These are phyloP conservation scores for Harpegnathos saltator DNA, from an alignment of 1,140 invertebrate genomes.

Conservation along the genomic window DNA sequence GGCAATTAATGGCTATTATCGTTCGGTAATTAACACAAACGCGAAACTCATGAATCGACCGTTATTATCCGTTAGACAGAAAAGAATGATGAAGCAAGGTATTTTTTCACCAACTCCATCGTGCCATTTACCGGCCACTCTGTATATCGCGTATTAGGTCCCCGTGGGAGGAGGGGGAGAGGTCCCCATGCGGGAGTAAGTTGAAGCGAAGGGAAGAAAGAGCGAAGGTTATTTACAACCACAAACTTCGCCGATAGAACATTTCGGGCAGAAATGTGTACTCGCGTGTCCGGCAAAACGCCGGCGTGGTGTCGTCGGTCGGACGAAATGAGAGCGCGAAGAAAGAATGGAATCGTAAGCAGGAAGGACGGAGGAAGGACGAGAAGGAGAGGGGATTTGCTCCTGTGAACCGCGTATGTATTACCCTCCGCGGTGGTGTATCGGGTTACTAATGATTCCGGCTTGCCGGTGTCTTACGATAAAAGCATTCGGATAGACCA, in stretches of 20 bases:
- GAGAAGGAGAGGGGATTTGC: not conserved
- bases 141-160: too few relatives aligned
- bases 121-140: too few relatives aligned
- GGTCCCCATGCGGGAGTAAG: not conserved
- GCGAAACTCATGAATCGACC: too few relatives aligned
- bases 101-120: too few relatives aligned
- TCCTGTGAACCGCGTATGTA: not conserved
- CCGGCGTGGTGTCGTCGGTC: not conserved
- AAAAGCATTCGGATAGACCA: conserved; percentile 26
- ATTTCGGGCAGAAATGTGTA: not conserved
- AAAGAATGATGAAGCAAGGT: too few relatives aligned
- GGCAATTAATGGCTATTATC: too few relatives aligned
- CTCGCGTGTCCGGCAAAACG: not conserved
- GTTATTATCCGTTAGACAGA: too few relatives aligned
- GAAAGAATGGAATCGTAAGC: not conserved
- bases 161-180: too few relatives aligned
- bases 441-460: conserved; percentile 41
- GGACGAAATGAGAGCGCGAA: not conserved
- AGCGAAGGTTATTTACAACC: not conserved
- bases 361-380: not conserved
- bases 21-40: too few relatives aligned
- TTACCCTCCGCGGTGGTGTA: conserved; percentile 5
- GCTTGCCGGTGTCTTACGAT: conserved; percentile 26
- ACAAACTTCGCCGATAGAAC: too few relatives aligned
- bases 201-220: not conserved